Evolutionary conservation across 1,140 invertebrate genomes (phyloP), one percentile per base, ranked within the genome.

Genomic region (Neotoxoptera formosana): DNA sequence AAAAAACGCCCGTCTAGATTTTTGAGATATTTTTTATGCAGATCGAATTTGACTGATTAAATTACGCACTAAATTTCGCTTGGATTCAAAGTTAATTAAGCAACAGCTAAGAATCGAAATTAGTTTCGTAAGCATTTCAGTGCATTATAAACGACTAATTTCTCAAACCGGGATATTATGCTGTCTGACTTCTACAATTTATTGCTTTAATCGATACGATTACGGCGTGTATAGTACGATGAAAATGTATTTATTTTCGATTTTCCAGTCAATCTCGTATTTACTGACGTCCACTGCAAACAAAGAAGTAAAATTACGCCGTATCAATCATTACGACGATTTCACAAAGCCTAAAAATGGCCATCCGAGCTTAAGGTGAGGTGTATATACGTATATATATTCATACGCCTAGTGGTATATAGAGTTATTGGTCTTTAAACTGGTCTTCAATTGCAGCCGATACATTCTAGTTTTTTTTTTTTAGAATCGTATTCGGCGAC

Each of bases 271-370:
- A 14, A 83, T 51, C 0, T 92, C 90, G 1, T 92, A 92, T 51
- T 83, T 92, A 7, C 17, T 92, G 36, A 83, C 90, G 14, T n/a
- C 60, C 30, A 48, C 30, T 34, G 20, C 7, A 8, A 83, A 48
- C 23, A 25, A 92, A 34, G 47, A 83, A 36, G 21, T 25, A 0
- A 30, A 83, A 0, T 92, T 92, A 83, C 60, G 48, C 4, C 90
- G 90, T 34, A 36, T 92, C 2, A 21, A 83, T 83, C 45, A 51
- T 51, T 83, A 83, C 90, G 90, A 92, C 11, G n/a, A 92, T 23
- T 83, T 92, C 7, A 48, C 20, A 48, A 92, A 92, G n/a, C n/a
- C 90, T 25, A 92, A 92, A 83, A 76, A 92, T 47, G 90, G 90
- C 3, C n/a, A 92, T 51, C 76, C 90, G 3, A 92, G 14, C 34